These are phyloP conservation scores for Unio delphinus DNA, from an alignment of 2,888 invertebrate genomes.

Conservation along the genomic window DNA sequence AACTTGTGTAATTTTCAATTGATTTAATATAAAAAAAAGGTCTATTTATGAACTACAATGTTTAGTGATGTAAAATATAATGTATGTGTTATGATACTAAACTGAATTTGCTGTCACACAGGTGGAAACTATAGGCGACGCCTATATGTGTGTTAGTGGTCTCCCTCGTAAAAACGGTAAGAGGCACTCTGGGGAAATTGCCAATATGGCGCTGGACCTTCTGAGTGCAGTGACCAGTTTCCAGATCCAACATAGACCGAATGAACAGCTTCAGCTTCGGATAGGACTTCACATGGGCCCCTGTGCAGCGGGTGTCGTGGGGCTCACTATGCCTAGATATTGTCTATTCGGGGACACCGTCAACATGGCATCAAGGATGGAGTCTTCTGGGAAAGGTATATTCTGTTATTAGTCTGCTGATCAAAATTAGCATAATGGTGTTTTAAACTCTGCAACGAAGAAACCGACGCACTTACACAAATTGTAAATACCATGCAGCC, in stretches of 20 bases:
- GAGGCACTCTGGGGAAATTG: constrained; percentile 65
- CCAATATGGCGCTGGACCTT: constrained; percentile 67
- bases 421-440: background rate
- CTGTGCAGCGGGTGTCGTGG: constrained; percentile 68
- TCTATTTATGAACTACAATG: no score
- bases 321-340: constrained; percentile 61
- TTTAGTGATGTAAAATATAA: background rate
- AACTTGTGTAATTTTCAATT: no score
- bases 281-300: constrained; percentile 66
- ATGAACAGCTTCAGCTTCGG: constrained; percentile 56
- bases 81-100: background rate
- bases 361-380: constrained; percentile 64
- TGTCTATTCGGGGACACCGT: constrained; percentile 66
- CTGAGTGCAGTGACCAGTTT: constrained; percentile 63
- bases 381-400: constrained; percentile 62
- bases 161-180: constrained; percentile 61
- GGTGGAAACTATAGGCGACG: constrained; percentile 69
- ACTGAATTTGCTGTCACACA: constrained; percentile 16
- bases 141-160: constrained; percentile 68
- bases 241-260: constrained; percentile 61
- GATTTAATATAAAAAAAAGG: no score
- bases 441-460: background rate
- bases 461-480: no score
- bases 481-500: no score
- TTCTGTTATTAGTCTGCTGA: background rate